phyloP scores from a whole-genome alignment of 37 sponge, comb jelly and placozoan genomes.

The Ephydatia muelleri region DNA sequence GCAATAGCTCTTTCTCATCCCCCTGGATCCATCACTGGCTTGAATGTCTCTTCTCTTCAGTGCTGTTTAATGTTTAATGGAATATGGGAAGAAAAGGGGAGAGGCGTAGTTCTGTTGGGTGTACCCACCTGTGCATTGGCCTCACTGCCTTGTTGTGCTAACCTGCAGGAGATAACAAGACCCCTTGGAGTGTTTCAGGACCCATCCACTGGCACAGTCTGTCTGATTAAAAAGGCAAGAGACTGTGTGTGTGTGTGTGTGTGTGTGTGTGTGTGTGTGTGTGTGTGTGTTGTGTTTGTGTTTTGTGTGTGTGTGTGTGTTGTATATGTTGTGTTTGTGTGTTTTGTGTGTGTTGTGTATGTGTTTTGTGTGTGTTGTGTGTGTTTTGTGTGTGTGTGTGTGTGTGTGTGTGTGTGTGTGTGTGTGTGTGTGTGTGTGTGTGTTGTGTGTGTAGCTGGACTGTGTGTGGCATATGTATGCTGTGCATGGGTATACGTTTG shows the following conservation, averaged over 20 bases:
- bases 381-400: conserved; percentile 14
- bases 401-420: not conserved
- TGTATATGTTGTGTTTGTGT: not conserved
- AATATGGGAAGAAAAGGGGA: no score
- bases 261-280: conserved; percentile 22
- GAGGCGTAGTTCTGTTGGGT: no score
- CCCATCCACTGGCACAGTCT: conserved; percentile 45
- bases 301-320: not conserved
- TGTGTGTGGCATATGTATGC: not conserved
- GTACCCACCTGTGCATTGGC: no score
- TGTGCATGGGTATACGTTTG: no score
- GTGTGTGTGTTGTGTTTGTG: conserved; percentile 25
- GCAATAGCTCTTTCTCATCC: no score
- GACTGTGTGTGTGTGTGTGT: conserved; percentile 11
- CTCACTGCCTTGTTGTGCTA: no score
- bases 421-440: not conserved
- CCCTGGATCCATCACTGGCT: no score
- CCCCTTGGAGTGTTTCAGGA: conserved; percentile 38
- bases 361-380: not conserved
- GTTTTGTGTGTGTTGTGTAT: not conserved
- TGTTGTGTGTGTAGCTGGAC: not conserved
- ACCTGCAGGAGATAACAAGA: conserved; percentile 27
- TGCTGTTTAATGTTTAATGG: no score
- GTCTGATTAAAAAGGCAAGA: conserved; percentile 23
- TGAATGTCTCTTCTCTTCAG: no score